A percentile compares a stretch with the other conserved stretches of the same genome.
Evolutionary conservation across 1,140 invertebrate species (phyloP).

Genomic region (Lordiphosa stackelbergi): DNA sequence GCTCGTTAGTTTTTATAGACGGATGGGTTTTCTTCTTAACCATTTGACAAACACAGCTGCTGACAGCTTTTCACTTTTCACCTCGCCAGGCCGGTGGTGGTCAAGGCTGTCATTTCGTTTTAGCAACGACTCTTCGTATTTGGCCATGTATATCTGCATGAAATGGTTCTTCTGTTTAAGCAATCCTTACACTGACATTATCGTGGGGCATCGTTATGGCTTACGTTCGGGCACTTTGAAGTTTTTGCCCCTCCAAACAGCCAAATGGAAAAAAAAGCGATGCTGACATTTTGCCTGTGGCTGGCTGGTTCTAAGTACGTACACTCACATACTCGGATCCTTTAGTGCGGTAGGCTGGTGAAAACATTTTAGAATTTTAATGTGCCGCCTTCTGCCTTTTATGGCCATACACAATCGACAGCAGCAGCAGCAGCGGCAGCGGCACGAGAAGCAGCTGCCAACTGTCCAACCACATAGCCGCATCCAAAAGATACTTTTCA

Average conservation of each 20-base stretch:
- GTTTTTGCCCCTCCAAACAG: slow-evolving; percentile 25
- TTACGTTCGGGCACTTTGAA: slow-evolving; percentile 62
- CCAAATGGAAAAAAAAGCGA: slow-evolving; percentile 2
- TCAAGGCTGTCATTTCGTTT: slow-evolving; percentile 51
- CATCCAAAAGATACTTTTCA: slow-evolving; percentile 55
- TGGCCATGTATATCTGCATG: slow-evolving; percentile 3
- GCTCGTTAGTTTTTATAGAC: slow-evolving; percentile 70
- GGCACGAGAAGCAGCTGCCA: slow-evolving; percentile 46
- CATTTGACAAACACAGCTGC: slow-evolving; percentile 41
- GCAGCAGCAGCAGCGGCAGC: slow-evolving; percentile 8
- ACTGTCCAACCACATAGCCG: slow-evolving; percentile 35
- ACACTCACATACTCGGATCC: slow-evolving; percentile 22
- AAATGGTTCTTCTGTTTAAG: slow-evolving; percentile 11
- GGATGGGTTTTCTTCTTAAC: slow-evolving; percentile 36
- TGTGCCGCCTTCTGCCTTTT: slow-evolving; percentile 72
- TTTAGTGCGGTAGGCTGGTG: slow-evolving; percentile 55
- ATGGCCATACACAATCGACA: slow-evolving; percentile 59
- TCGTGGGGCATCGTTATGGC: slow-evolving; percentile 39
- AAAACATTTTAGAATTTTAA: slow-evolving; percentile 74
- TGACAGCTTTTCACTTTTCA: slow-evolving; percentile 73
- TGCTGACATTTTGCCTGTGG: slow-evolving; percentile 37
- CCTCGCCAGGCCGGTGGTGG: slow-evolving; percentile 26
- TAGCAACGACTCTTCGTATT: slow-evolving; percentile 12
- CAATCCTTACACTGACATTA: slow-evolving; percentile 9
- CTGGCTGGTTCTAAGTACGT: slow-evolving; percentile 4